Base-by-base conservation (phyloP, 1,140 invertebrate genomes). In the Drosophila equinoxialis region DNA sequence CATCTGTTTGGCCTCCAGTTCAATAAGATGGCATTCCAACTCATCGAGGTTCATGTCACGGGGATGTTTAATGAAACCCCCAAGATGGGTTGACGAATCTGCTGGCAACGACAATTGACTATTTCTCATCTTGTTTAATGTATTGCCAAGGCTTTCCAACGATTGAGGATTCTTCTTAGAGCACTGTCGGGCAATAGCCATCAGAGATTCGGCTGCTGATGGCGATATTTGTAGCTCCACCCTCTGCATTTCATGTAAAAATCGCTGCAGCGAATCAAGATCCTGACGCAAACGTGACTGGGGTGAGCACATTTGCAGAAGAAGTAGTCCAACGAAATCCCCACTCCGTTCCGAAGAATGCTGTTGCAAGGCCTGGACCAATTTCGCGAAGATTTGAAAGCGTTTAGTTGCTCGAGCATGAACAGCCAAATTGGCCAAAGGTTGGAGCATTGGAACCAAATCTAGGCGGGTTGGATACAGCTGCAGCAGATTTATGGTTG, bases 1-100 rank as follows among this genome's bases (percentile, higher is more conserved):
- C 68, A 93, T 81, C 23, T 90, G 74, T 73, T 94, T 93, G 11
- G 76, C 65, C 73, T 92, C 91, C 51, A 94, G 74, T 68, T 94
- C 93, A 1, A 93, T 74, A 0, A 94, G 74, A 81, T 94, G 93
- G 61, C 86, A 91, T 71, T 94, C 92, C 48, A 94, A 71, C 69
- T 94, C 91, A 3, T 94, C 92, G 0, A 91, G 11, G 23, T 73
- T 90, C 94, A 94, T 94, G 55, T 93, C 89, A 6, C 80, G 77
- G 10, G 91, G 91, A 73, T 93, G 91, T 57, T 87, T 85, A 23
- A 90, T 81, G 33, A 90, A 87, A 0, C 77, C 77, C 1, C 65
- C 81, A 8, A 61, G 45, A 10, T 42, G 60, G 4, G 58, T 51
- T 11, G 64, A 14, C 4, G 65, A 11, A 5, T 86, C 83, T 0